phyloP scores from a whole-genome alignment of 2,113 vertebrate genomes.

The Bubo scandiacus region DNA sequence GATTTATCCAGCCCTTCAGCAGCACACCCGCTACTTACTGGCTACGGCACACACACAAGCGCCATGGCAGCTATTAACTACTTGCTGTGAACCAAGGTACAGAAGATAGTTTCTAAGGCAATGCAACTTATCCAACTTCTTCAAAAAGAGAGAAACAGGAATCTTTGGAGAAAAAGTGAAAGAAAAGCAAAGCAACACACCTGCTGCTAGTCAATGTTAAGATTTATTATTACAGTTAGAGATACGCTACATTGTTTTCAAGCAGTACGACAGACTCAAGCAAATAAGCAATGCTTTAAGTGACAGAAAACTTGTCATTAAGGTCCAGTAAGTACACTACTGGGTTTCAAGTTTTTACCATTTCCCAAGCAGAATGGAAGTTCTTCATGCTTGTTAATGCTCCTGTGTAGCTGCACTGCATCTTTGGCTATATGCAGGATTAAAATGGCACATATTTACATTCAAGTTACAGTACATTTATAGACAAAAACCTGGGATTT shows the following conservation, averaged over 20 bases:
- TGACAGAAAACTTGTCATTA: not conserved
- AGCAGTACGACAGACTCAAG: not conserved
- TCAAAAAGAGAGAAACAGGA: accelerated
- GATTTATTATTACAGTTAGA: not conserved
- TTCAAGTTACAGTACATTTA: not conserved
- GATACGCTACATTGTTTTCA: not conserved
- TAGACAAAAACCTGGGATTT: not conserved
- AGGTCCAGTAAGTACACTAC: not conserved
- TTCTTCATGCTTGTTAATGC: not conserved
- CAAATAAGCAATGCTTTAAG: not conserved
- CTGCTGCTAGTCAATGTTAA: not conserved
- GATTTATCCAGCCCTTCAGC: not conserved
- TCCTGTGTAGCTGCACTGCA: not conserved
- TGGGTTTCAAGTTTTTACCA: not conserved
- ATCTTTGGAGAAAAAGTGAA: accelerated
- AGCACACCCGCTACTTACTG: accelerated
- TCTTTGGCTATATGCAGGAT: not conserved
- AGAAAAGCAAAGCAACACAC: not conserved
- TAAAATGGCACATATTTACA: not conserved
- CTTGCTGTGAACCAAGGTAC: not conserved
- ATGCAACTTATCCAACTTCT: accelerated
- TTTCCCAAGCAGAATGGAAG: not conserved
- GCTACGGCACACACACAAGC: accelerated
- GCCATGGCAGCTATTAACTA: not conserved
- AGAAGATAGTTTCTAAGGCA: accelerated